Evolutionary conservation across 2,888 invertebrate species (phyloP).

Genomic region (Cantharis flavilabris): DNA sequence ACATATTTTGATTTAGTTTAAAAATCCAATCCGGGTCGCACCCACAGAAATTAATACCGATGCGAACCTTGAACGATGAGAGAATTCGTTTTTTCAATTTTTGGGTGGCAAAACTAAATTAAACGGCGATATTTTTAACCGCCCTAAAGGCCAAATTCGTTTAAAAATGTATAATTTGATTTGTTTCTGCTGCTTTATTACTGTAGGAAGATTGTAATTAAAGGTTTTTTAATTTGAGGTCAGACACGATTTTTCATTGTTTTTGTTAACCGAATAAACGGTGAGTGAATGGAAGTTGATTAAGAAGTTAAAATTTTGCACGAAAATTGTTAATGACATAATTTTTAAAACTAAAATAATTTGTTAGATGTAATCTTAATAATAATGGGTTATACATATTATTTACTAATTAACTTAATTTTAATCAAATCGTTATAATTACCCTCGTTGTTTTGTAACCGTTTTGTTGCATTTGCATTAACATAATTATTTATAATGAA

Average conservation of each 20-base stretch:
- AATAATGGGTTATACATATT: neutral
- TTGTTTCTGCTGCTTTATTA: neutral
- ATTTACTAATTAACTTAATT: neutral
- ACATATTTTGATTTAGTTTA: neutral
- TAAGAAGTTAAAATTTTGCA: neutral
- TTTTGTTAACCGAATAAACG: constrained; percentile 11
- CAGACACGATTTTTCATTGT: constrained; percentile 7
- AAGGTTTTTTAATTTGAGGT: constrained; percentile 12
- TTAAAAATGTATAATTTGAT: neutral
- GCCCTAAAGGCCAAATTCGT: neutral
- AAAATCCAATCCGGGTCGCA: neutral
- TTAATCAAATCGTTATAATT: neutral
- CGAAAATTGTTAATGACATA: neutral
- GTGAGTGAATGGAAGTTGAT: constrained; percentile 4
- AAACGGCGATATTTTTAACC: neutral
- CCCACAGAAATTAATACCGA: neutral
- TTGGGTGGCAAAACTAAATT: neutral
- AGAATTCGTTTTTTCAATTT: neutral
- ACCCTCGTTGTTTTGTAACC: neutral
- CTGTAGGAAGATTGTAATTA: constrained; percentile 12
- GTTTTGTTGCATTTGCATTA: neutral
- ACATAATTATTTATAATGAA: neutral
- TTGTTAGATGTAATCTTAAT: neutral
- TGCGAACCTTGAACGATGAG: neutral
- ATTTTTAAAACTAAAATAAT: neutral